Conservation (phyloP, 1,140 invertebrate species). For the Drosophila fuyamai region DNA sequence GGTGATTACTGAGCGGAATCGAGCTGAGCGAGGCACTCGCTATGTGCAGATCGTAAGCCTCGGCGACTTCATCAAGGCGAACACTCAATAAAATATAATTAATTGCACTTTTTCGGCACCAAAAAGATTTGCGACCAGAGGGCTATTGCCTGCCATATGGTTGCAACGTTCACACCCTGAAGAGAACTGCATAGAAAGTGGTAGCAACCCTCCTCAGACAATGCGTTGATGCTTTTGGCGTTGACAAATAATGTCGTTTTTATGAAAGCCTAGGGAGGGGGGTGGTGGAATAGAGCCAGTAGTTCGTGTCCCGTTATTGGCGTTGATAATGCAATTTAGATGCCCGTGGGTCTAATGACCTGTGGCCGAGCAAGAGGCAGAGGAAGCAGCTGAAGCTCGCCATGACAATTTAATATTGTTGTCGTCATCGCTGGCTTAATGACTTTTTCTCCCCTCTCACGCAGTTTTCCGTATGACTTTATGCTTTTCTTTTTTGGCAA, state of each 20-base stretch:
- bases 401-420: constrained; percentile 67
- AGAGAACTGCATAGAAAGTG: constrained; percentile 12
- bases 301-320: constrained; percentile 69
- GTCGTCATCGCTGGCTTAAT: constrained; percentile 67
- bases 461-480: constrained; percentile 28
- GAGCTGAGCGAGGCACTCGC: neutral
- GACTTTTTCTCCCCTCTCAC: constrained; percentile 52
- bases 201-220: constrained; percentile 19
- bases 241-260: constrained; percentile 83
- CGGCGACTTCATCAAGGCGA: constrained; percentile 25
- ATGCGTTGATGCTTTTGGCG: constrained; percentile 56
- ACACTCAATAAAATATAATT: constrained; percentile 80
- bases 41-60: neutral
- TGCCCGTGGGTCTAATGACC: constrained; percentile 73
- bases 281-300: constrained; percentile 4
- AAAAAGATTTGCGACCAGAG: constrained; percentile 27
- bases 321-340: constrained; percentile 80
- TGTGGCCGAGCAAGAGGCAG: constrained; percentile 43
- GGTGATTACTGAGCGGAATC: constrained; percentile 50
- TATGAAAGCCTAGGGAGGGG: constrained; percentile 41
- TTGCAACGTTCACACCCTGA: constrained; percentile 63
- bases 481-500: constrained; percentile 67
- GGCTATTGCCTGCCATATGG: constrained; percentile 54
- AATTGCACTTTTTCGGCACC: constrained; percentile 74
- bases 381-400: constrained; percentile 27